A percentile compares a stretch with the other conserved stretches of the same genome.
Evolutionary conservation across 1,140 invertebrate species (phyloP).

Genomic region (Drosophila melanica): DNA sequence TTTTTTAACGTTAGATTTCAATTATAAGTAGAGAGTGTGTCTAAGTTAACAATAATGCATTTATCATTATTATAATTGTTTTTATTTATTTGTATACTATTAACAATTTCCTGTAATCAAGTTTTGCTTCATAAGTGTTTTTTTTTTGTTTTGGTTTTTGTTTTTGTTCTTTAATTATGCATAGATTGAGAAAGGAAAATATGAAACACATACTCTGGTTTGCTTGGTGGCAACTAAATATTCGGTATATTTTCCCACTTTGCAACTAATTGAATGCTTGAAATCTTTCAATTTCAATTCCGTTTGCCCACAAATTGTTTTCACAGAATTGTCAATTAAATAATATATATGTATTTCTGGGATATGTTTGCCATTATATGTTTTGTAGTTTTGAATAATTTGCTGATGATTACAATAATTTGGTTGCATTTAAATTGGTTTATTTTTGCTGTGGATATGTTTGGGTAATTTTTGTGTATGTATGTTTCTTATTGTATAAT

Average conservation of each 20-base stretch:
- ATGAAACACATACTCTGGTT: constrained; percentile 1
- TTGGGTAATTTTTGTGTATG: constrained; percentile 40
- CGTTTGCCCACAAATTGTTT: constrained; percentile 16
- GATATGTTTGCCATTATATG: constrained; percentile 74
- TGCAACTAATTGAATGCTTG: not conserved
- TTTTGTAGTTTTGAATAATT: constrained; percentile 51
- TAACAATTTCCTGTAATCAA: constrained; percentile 82
- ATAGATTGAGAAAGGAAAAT: constrained; percentile 23
- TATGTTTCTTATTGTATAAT: constrained; percentile 55
- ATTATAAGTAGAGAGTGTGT: constrained; percentile 40
- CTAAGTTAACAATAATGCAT: constrained; percentile 46
- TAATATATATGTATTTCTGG: constrained; percentile 46
- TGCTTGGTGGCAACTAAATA: not conserved
- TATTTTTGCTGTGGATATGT: constrained; percentile 67
- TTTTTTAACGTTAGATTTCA: constrained; percentile 25
- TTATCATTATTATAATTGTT: constrained; percentile 40
- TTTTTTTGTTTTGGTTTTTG: too few species aligned
- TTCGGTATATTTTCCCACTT: not conserved
- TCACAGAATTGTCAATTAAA: constrained; percentile 31
- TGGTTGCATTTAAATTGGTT: constrained; percentile 61
- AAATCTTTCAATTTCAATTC: constrained; percentile 21
- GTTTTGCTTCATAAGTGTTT: constrained; percentile 79
- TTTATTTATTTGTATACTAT: constrained; percentile 63
- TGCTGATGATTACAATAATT: constrained; percentile 60
- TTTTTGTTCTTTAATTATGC: constrained; percentile 35